These are phyloP conservation scores for Brachionus rotundiformis DNA, from an alignment of 1,140 invertebrate species.

Conservation along the genomic window DNA sequence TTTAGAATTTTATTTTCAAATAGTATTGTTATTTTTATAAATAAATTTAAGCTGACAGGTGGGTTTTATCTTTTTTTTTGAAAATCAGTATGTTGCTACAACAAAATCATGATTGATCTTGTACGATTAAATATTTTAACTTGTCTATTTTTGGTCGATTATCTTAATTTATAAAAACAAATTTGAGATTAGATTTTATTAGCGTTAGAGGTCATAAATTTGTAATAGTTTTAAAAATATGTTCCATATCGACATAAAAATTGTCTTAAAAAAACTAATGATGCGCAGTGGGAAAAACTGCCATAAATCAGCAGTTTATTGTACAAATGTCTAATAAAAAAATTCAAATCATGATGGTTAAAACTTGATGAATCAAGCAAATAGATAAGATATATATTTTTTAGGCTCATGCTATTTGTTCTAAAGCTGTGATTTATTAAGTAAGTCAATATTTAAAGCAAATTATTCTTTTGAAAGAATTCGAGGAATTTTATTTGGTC, in stretches of 20 bases:
- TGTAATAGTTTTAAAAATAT: no score
- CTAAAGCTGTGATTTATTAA: not conserved
- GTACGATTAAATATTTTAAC: not conserved
- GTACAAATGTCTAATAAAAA: not conserved
- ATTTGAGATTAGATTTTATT: not conserved
- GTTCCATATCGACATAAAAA: not conserved
- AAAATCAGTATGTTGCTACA: not conserved
- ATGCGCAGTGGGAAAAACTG: not conserved
- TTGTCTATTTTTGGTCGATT: not conserved
- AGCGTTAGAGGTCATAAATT: no score
- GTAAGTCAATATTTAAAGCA: conserved; percentile 25
- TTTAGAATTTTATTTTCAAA: no score
- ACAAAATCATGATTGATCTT: not conserved
- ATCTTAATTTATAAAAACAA: not conserved
- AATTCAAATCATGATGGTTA: not conserved
- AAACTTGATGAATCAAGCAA: not conserved
- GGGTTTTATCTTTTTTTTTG: not conserved
- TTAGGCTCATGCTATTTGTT: not conserved
- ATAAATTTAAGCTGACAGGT: no score
- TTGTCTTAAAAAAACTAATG: not conserved
- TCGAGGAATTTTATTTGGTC: not conserved
- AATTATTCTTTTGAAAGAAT: conserved; percentile 15
- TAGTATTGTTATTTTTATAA: no score
- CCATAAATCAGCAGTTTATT: not conserved
- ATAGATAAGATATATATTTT: not conserved